A percentile compares a stretch with the other conserved stretches of the same genome.
Conservation (phyloP, 2,797 vertebrate species). For the Muraenolepis orangiensis region DNA sequence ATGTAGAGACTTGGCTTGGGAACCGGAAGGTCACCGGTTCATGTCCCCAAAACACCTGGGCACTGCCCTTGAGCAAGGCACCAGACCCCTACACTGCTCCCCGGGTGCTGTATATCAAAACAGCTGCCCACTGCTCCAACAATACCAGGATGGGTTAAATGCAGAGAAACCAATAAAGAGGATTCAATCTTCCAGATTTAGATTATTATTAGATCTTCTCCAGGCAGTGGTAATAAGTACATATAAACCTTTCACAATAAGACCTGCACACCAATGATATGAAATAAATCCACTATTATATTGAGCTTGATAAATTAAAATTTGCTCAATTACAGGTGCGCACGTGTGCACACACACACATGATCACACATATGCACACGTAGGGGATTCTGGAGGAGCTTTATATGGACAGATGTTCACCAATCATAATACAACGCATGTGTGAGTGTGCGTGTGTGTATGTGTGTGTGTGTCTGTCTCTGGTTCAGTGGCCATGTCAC, state of each 20-base stretch:
- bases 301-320: neutral
- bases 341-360: neutral
- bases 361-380: neutral
- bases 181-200: too few relatives aligned
- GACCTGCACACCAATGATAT: neutral
- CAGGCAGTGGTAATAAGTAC: neutral
- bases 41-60: too few relatives aligned
- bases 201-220: neutral
- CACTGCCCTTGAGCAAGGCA: too few relatives aligned
- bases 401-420: neutral
- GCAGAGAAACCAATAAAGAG: too few relatives aligned
- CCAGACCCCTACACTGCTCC: too few relatives aligned
- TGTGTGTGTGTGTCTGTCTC: slow-evolving; percentile 41
- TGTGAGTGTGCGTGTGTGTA: neutral
- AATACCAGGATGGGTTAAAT: too few relatives aligned
- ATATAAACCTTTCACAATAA: neutral
- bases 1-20: too few relatives aligned
- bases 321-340: neutral
- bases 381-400: neutral
- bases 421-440: slow-evolving; percentile 18
- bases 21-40: too few relatives aligned
- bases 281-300: neutral
- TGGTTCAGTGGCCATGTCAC: slow-evolving; percentile 11
- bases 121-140: too few relatives aligned
- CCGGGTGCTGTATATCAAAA: too few relatives aligned